phyloP scores from a whole-genome alignment of 2,113 vertebrate species.

The Pyrgilauda ruficollis region DNA sequence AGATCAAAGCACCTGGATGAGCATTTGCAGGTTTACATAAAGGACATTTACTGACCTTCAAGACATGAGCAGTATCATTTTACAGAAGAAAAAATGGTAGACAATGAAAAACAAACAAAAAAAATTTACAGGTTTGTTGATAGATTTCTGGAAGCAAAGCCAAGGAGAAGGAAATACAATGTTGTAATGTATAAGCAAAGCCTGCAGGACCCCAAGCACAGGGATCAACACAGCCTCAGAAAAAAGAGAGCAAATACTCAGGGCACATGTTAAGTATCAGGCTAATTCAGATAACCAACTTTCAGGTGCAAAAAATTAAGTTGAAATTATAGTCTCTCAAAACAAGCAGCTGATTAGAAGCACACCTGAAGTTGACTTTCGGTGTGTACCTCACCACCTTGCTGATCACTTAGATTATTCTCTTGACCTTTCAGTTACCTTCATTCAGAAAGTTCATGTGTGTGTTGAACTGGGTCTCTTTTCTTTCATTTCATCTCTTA shows the following conservation, averaged over 20 bases:
- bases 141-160: background rate
- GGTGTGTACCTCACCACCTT: background rate
- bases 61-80: fast-evolving
- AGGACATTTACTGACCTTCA: background rate
- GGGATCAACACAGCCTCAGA: background rate
- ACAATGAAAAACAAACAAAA: background rate
- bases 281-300: background rate
- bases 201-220: background rate
- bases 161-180: background rate
- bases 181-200: fast-evolving
- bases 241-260: fast-evolving
- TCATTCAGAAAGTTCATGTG: background rate
- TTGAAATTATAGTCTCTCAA: background rate
- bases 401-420: background rate
- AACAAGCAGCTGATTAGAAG: background rate
- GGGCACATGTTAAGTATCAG: background rate
- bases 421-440: background rate
- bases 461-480: background rate
- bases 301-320: background rate
- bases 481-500: background rate
- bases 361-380: background rate
- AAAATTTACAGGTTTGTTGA: background rate
- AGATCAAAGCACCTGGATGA: background rate
- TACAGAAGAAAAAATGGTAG: background rate
- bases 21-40: background rate